Evolutionary conservation across 2,113 vertebrate species (phyloP), one percentile per base, ranked within the genome.

Genomic region (Lagopus muta): DNA sequence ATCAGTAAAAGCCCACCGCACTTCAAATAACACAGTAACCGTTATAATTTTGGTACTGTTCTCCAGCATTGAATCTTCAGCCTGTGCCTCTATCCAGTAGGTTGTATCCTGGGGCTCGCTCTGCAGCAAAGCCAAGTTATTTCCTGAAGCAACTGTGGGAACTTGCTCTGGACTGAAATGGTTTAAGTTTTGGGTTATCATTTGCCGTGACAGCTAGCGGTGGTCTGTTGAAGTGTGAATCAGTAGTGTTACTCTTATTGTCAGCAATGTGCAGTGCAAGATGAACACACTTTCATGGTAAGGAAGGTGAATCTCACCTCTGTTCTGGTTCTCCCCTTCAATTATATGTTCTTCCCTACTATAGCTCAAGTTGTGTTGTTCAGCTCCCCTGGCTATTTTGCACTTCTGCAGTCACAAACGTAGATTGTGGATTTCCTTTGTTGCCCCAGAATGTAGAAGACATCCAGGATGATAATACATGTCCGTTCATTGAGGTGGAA

Each of bases 201-300:
- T 28, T 83, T 65, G 69, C 54, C 65, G 25, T 17, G 15, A 30
- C 18, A 82, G 48, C 43, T 57, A 34, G 14, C 30, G 36, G 4
- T 27, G 42, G 19, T 34, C 72, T 75, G 40, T 22, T 52, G 66
- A 7, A 34, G 30, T 27, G 13, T 36, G 40, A 79, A 17, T 16
- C 0, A 1, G 11, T 50, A 58, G 25, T 12, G 4, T 52, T 54
- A 55, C 30, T 64, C 77, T 43, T 76, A 10, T 21, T 45, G 27
- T 25, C 30, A 52, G 40, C 43, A 6, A 3, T 1, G 5, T 28
- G 45, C 24, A 22, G 32, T 15, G 55, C 22, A 50, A 47, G 54
- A 21, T 0, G 2, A 60, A 10, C 21, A 7, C 2, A 9, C 0
- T 1, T 62, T 40, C n/a, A 8, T 42, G 62, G 25, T 16, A 11